Percentiles rank a stretch among this genome's conserved stretches.
Conservation (phyloP, 1,140 invertebrate species). For the Monochamus saltuarius region DNA sequence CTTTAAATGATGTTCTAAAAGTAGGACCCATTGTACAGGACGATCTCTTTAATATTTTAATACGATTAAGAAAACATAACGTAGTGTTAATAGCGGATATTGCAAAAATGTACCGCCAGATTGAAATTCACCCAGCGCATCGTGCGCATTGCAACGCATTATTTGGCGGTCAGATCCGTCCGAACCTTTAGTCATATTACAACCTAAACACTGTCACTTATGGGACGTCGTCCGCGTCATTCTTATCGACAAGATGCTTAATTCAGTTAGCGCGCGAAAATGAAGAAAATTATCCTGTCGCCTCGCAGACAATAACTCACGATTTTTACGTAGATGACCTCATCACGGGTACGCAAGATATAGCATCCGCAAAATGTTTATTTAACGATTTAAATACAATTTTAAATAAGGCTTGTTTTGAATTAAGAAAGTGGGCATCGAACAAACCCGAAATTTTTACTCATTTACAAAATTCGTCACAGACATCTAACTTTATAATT, state of each 20-base stretch:
- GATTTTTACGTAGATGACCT: slow-evolving; percentile 56
- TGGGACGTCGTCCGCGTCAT: slow-evolving; percentile 48
- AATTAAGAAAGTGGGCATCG: neutral
- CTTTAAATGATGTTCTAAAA: slow-evolving; percentile 35
- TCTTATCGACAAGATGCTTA: slow-evolving; percentile 42
- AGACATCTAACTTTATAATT: no score
- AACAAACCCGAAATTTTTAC: no score
- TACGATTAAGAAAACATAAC: slow-evolving; percentile 43
- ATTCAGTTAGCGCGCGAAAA: slow-evolving; percentile 41
- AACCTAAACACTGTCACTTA: slow-evolving; percentile 50
- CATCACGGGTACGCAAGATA: slow-evolving; percentile 46
- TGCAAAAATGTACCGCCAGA: slow-evolving; percentile 42
- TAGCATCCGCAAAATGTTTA: no score
- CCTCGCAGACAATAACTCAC: slow-evolving; percentile 33
- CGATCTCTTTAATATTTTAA: slow-evolving; percentile 37
- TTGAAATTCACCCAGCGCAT: neutral
- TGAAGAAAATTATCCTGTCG: slow-evolving; percentile 40
- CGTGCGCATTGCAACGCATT: slow-evolving; percentile 46
- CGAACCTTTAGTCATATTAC: slow-evolving; percentile 42
- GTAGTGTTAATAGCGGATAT: slow-evolving; percentile 47
- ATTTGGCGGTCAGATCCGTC: slow-evolving; percentile 46
- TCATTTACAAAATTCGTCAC: no score
- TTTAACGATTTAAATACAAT: slow-evolving; percentile 32
- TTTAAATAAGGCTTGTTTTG: slow-evolving; percentile 28
- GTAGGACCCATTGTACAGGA: slow-evolving; percentile 44